Conservation (phyloP, 2,113 vertebrate genomes). For the Ptychochromis oligacanthus region DNA sequence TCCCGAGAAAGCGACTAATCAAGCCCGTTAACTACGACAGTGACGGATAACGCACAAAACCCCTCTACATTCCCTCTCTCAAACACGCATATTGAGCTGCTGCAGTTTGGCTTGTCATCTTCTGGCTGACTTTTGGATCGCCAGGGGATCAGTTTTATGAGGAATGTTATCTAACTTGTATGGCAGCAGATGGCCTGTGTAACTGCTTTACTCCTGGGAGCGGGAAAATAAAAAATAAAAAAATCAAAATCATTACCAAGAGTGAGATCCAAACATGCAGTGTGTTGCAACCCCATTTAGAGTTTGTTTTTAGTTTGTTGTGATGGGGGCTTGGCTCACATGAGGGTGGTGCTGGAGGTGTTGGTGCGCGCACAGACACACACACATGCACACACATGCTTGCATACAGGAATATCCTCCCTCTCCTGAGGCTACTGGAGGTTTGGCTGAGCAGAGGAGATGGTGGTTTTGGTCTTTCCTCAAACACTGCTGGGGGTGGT, state of each 20-base stretch:
- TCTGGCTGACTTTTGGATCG: neutral
- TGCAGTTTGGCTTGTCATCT: conserved; percentile 33
- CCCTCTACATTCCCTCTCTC: neutral
- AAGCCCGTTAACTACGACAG: conserved; percentile 27
- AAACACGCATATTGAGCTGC: conserved; percentile 2
- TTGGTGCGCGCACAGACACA: neutral
- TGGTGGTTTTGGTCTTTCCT: conserved; percentile 54
- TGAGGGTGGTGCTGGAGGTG: conserved; percentile 21
- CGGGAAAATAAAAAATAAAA: neutral
- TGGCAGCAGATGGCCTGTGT: conserved; percentile 55
- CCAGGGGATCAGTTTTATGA: conserved; percentile 37
- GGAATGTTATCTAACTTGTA: conserved; percentile 58
- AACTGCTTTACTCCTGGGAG: conserved; percentile 26
- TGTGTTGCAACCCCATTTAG: conserved; percentile 53
- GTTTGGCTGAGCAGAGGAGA: conserved; percentile 35
- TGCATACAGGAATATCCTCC: neutral
- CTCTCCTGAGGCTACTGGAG: conserved; percentile 38
- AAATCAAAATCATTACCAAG: conserved; percentile 6
- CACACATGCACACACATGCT: neutral
- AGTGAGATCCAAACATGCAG: conserved; percentile 44
- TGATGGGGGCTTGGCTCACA: conserved; percentile 53
- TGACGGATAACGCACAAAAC: neutral
- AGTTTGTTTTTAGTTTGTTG: conserved; percentile 59
- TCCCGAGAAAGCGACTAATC: conserved; percentile 24
- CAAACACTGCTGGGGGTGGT: conserved; percentile 61